Evolutionary conservation across 2,113 vertebrate genomes (phyloP).

Genomic region (Illadopsis cleaveri): DNA sequence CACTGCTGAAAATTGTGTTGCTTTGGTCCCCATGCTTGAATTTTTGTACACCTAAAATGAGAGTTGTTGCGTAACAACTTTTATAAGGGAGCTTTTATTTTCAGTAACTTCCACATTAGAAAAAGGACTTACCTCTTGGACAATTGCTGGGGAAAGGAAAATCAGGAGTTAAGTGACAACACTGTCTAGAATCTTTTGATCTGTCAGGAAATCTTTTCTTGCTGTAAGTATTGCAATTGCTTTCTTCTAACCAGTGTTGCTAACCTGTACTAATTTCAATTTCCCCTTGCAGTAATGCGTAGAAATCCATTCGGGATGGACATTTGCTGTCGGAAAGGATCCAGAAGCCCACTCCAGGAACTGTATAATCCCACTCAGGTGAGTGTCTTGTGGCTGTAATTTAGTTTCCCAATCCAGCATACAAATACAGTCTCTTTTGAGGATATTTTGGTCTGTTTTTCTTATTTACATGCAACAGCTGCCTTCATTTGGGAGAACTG

Average conservation of each 20-base stretch:
- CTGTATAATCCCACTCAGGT: slow-evolving; percentile 97
- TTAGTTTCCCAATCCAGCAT: background rate
- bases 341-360: slow-evolving; percentile 91
- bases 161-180: background rate
- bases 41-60: background rate
- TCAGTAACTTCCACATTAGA: background rate
- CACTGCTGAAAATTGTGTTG: background rate
- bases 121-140: background rate
- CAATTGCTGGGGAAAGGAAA: background rate
- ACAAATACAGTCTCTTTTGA: background rate
- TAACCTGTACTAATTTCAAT: slow-evolving; percentile 38
- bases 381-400: background rate
- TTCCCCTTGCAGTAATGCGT: slow-evolving; percentile 88
- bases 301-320: slow-evolving; percentile 91
- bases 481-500: background rate
- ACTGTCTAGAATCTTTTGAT: background rate
- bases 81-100: background rate
- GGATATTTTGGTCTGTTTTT: background rate
- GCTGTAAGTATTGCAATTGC: background rate
- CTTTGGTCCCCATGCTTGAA: background rate
- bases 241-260: background rate
- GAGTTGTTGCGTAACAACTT: background rate
- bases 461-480: background rate
- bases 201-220: background rate
- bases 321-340: slow-evolving; percentile 92